Percentiles rank a stretch among this genome's conserved stretches.
These are phyloP conservation scores for Diploscapter pachys DNA, from an alignment of 1,140 invertebrate genomes.

Conservation along the genomic window DNA sequence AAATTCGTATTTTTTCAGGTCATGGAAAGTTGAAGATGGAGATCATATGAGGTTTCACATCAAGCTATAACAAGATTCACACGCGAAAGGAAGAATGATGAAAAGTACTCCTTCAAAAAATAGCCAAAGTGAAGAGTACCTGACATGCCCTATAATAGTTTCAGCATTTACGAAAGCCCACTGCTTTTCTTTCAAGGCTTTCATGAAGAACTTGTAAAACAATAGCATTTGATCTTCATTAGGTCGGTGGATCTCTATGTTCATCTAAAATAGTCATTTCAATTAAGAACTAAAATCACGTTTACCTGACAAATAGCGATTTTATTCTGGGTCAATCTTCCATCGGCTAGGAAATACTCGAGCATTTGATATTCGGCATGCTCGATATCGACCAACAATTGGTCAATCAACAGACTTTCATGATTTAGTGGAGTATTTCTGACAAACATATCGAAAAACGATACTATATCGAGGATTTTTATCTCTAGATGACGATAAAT, in stretches of 20 bases:
- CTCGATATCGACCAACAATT: conserved; percentile 28
- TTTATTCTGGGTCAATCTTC: conserved; percentile 2
- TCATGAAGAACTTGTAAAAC: conserved; percentile 14
- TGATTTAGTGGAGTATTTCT: conserved; percentile 4
- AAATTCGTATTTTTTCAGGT: too few relatives aligned
- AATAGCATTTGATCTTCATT: conserved; percentile 14
- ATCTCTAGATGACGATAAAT: conserved; percentile 30
- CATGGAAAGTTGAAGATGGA: too few relatives aligned
- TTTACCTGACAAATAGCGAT: conserved; percentile 27
- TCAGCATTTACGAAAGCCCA: conserved; percentile 26
- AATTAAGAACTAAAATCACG: not conserved
- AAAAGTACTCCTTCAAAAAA: too few relatives aligned
- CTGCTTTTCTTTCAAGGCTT: conserved; percentile 16
- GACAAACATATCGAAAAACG: conserved; percentile 13
- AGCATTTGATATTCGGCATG: conserved; percentile 29
- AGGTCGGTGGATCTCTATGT: conserved; percentile 31
- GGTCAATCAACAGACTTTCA: conserved; percentile 11
- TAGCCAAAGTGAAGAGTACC: conserved; percentile 4
- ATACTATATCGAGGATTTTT: conserved; percentile 5
- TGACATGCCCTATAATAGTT: conserved; percentile 20
- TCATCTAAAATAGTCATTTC: conserved; percentile 9
- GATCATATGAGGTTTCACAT: too few relatives aligned
- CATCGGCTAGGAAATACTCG: conserved; percentile 17
- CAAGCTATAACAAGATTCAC: too few relatives aligned
- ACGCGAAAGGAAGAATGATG: too few relatives aligned